These are phyloP conservation scores for Drosophila saltans DNA, from an alignment of 1,140 invertebrate genomes.

Conservation along the genomic window DNA sequence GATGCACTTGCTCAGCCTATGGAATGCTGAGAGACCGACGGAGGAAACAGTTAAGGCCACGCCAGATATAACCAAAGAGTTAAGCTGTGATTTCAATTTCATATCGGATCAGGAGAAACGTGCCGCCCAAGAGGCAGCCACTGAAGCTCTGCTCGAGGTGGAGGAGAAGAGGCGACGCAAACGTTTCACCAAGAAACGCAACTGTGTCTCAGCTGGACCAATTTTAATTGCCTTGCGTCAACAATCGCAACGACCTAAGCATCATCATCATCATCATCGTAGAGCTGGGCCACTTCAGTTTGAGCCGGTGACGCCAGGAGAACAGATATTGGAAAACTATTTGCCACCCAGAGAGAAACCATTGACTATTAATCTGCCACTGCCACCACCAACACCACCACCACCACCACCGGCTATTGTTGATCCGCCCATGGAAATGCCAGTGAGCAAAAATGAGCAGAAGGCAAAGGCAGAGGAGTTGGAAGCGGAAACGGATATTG, in stretches of 20 bases:
- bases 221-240: constrained; percentile 67
- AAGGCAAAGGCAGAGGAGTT: constrained; percentile 12
- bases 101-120: constrained; percentile 69
- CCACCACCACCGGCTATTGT: not conserved
- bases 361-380: constrained; percentile 50
- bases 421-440: not conserved
- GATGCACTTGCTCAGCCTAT: constrained; percentile 54
- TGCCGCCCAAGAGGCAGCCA: constrained; percentile 66
- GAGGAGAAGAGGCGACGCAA: constrained; percentile 79
- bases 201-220: constrained; percentile 79
- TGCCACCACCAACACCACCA: not conserved
- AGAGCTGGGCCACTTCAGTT: constrained; percentile 33
- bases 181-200: constrained; percentile 76
- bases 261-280: constrained; percentile 21
- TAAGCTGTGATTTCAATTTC: constrained; percentile 74
- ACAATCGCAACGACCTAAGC: constrained; percentile 54
- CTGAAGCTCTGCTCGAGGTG: constrained; percentile 69
- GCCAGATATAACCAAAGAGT: constrained; percentile 44
- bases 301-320: constrained; percentile 61
- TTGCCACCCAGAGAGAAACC: constrained; percentile 27
- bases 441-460: not conserved
- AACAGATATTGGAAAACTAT: constrained; percentile 28
- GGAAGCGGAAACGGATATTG: constrained; percentile 31
- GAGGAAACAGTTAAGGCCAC: not conserved
- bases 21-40: constrained; percentile 17